These are phyloP conservation scores for Entomobrya multifasciata DNA, from an alignment of 2,888 invertebrate genomes.

Conservation along the genomic window DNA sequence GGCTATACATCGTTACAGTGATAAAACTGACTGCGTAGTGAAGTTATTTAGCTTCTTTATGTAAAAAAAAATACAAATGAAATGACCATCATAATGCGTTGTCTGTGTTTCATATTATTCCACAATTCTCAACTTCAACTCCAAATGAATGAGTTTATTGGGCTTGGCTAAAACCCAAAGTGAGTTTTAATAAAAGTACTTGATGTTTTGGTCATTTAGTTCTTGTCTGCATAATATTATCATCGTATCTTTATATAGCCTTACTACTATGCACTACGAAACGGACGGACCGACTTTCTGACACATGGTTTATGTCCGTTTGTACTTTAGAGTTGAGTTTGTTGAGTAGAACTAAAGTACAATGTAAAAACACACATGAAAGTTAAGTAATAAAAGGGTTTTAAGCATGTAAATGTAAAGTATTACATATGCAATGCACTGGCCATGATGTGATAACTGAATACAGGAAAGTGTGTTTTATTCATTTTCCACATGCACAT, in stretches of 20 bases:
- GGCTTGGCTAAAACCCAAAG: neutral
- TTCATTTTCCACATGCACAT: no score
- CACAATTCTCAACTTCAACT: neutral
- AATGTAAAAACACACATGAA: no score
- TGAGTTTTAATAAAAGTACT: neutral
- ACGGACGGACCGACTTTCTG: neutral
- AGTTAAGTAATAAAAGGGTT: no score
- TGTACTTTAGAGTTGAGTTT: neutral
- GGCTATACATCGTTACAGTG: no score
- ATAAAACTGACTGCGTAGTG: neutral
- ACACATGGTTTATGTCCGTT: slow-evolving; percentile 29
- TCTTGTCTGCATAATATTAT: neutral
- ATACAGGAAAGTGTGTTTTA: no score
- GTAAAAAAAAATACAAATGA: no score
- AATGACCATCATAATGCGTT: no score
- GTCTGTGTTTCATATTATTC: neutral
- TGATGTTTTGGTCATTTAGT: neutral
- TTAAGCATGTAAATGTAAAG: no score
- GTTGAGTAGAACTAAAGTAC: no score
- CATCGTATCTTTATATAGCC: neutral
- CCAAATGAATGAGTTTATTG: neutral
- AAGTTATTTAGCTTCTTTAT: neutral
- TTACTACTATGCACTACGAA: neutral
- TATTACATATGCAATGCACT: no score
- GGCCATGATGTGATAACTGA: no score